phyloP scores from a whole-genome alignment of 2,888 invertebrate species.

The Phania funesta region DNA sequence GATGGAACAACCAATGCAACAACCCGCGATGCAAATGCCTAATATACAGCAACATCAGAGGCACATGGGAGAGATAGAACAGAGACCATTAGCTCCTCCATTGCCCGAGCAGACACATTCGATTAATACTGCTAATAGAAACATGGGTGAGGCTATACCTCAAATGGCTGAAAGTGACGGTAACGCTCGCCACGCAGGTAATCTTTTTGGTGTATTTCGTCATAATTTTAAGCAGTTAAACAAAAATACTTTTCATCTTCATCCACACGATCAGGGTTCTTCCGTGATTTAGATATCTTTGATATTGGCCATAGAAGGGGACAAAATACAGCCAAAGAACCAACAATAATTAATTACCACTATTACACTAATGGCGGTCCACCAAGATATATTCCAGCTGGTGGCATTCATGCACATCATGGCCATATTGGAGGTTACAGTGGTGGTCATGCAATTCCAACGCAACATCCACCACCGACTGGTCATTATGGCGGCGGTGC shows the following conservation, averaged over 20 bases:
- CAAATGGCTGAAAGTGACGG: constrained; percentile 71
- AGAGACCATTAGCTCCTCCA: not conserved
- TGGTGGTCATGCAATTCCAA: constrained; percentile 22
- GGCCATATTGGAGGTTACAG: constrained; percentile 22
- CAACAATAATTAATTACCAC: constrained; percentile 72
- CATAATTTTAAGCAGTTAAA: constrained; percentile 60
- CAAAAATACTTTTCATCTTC: constrained; percentile 57
- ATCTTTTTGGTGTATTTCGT: constrained; percentile 75
- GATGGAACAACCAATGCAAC: not conserved
- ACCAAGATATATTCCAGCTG: constrained; percentile 41
- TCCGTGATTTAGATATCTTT: constrained; percentile 64
- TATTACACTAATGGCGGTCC: constrained; percentile 58
- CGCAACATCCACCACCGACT: constrained; percentile 22
- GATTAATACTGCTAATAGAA: not conserved
- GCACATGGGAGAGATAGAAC: too few relatives aligned
- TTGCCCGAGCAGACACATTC: not conserved
- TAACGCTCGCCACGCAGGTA: constrained; percentile 75
- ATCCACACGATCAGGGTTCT: constrained; percentile 63
- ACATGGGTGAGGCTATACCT: constrained; percentile 70
- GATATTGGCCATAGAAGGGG: constrained; percentile 60
- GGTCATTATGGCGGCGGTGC: constrained; percentile 54
- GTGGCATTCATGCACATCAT: constrained; percentile 57
- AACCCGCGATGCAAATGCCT: not conserved
- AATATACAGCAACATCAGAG: constrained; percentile 4
- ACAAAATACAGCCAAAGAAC: constrained; percentile 63